phyloP scores from a whole-genome alignment of 2,113 vertebrate genomes.

The Cyphomyrus discorhynchus region DNA sequence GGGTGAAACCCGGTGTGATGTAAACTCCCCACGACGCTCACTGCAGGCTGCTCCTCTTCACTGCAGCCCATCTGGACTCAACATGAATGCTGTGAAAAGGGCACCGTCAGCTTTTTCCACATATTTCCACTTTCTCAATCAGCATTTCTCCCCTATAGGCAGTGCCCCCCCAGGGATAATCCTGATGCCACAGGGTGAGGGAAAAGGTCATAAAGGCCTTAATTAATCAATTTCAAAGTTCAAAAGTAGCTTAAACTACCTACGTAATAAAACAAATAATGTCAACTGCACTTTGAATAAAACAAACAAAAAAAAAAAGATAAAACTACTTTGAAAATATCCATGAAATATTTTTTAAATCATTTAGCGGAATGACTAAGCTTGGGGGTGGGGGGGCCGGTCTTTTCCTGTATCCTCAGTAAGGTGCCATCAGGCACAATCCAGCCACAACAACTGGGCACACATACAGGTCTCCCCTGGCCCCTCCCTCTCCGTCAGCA shows the following conservation, averaged over 20 bases:
- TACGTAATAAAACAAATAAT: neutral
- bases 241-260: neutral
- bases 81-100: neutral
- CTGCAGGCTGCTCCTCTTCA: neutral
- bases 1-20: neutral
- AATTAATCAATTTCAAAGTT: conserved; percentile 11
- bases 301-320: neutral
- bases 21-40: neutral
- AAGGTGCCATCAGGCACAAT: neutral
- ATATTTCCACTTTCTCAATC: neutral
- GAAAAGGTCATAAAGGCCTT: conserved; percentile 3
- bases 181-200: neutral
- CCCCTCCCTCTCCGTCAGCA: neutral
- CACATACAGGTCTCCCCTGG: neutral
- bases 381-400: neutral
- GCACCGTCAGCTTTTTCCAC: neutral
- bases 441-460: conserved; percentile 8
- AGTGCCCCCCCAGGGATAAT: neutral
- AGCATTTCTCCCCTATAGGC: neutral
- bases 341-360: neutral
- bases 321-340: neutral
- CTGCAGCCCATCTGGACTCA: conserved; percentile 11
- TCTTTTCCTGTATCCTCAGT: neutral
- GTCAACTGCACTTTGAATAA: neutral
- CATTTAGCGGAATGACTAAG: neutral